Base-by-base conservation (phyloP, 1,140 invertebrate species). In the Stenopsyche tienmushanensis region DNA sequence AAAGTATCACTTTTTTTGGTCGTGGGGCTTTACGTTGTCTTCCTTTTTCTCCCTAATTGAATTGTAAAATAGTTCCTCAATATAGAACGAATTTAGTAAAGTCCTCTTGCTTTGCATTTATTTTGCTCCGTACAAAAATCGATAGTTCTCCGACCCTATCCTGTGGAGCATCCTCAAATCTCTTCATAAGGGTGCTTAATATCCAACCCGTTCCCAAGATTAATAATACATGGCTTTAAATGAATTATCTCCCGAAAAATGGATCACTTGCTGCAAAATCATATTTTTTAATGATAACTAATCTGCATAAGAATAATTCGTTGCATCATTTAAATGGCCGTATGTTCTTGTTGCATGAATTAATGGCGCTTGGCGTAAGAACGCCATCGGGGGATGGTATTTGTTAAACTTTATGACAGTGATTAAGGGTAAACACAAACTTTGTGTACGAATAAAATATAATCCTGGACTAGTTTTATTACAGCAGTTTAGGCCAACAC, bases 41-140 rank as follows among this genome's bases (percentile, higher is more conserved):
- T 60, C 57, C 57, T 60, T 60, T 60, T 60, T 60, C 57, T 23
- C 18, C 57, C 57, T 60, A 60, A 60, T 60, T 60, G 57, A 60
- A 60, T 60, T 60, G 57, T 60, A 60, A 60, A 60, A 47, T 60
- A 60, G 57, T 47, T 60, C 42, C 44, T 47, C 42, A 29, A 60
- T 60, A 60, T 60, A 53, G 54, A 29, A 42, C 21, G 29, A 57
- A 57, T 57, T 57, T 42, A 24, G 54, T 21, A 21, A 42, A 25
- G 54, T 57, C 54, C 54, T 57, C n/a, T 29, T 34, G 21, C 54
- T 57, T 57, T 57, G 54, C 54, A 57, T 57, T 42, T 41, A 42
- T 41, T 42, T 42, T 21, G 39, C 21, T 34, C 20, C 5, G 15
- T 23, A 29, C 26, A 23, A 57, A 57, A 57, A 57, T 57, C 54